Base-by-base conservation (phyloP, 2,888 invertebrate species). In the Thereva unica region DNA sequence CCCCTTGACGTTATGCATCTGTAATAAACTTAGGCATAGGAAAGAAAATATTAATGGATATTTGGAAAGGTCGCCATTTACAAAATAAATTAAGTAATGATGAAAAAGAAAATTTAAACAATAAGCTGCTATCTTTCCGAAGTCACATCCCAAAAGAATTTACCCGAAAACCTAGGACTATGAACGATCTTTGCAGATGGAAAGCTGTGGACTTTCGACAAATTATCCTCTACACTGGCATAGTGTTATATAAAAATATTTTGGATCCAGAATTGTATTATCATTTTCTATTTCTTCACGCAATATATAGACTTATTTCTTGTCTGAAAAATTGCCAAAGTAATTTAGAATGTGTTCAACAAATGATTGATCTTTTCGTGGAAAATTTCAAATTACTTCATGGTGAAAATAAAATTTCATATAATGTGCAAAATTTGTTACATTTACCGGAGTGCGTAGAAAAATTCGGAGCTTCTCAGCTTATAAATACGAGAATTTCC, bases 11-110 rank as follows among this genome's bases (percentile, higher is more conserved):
- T 47, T 2, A 68, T 70, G 68, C 67, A 68, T 54, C 6, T 64
- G n/a, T n/a, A 10, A 61, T 70, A 35, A 66, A 66, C 41, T 50
- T 70, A 34, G 70, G 70, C 7, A 66, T 70, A 4, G 34, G 34
- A 1, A 67, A 67, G 66, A 70, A 66, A 47, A 47, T 64, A 10
- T 2, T 68, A 4, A 47, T 41, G 4, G 34, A 1, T 9, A 41
- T 65, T 34, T 56, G 10, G 57, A 44, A 52, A 4, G 42, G n/a
- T n/a, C 49, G 40, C n/a, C 59, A 61, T 8, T 2, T 1, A 1
- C n/a, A n/a, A n/a, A n/a, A n/a, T n/a, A 35, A n/a, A 2, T 38
- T 1, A 38, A 66, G 50, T 7, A 35, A 64, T n/a, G 50, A 9
- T n/a, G 55, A 67, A 1, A 61, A 45, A 41, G 8, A 53, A 40